Evolutionary conservation across 2,797 vertebrate genomes (phyloP), one percentile per base, ranked within the genome.

Genomic region (Chloroceryle inda): DNA sequence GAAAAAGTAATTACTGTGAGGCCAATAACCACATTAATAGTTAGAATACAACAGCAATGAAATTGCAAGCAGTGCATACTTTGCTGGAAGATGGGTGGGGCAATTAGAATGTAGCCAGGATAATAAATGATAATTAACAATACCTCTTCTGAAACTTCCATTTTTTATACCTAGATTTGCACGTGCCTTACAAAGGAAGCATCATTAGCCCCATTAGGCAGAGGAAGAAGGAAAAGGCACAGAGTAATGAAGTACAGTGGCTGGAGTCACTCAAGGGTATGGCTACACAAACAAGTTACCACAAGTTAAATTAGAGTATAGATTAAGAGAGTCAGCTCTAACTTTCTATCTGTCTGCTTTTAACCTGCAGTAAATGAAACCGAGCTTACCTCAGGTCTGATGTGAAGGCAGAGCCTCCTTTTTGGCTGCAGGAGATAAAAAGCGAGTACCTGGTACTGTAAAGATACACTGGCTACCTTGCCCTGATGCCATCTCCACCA

Each of bases 61-160:
- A 95, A 73, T 69, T 31, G 58, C 22, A 71, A 58, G 22, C 31
- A 91, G 13, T 31, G 29, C 13, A 6, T 49, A 44, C 14, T 38
- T 47, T 11, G 22, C 13, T 72, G 80, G 78, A 92, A 59, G 66
- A 63, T 64, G 74, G 47, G 52, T 81, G 55, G 47, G 26, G 27
- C 8, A 1, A 75, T 88, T 71, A 85, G 17, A 50, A 38, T 62
- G 55, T 18, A 50, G 53, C 45, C 31, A 81, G 56, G 44, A 21
- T 89, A 94, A 94, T 86, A 96, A 88, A 84, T 53, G 63, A 55
- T 88, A 93, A 89, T 79, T 94, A 75, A 73, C 68, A 69, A 78
- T 73, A 62, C 18, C 42, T 85, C 7, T 78, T 71, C 76, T 87
- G 56, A 87, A 95, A 77, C 45, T 85, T 95, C 71, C 26, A 45